Evolutionary conservation across 2,113 vertebrate species (phyloP).

Genomic region (Malurus elegans): DNA sequence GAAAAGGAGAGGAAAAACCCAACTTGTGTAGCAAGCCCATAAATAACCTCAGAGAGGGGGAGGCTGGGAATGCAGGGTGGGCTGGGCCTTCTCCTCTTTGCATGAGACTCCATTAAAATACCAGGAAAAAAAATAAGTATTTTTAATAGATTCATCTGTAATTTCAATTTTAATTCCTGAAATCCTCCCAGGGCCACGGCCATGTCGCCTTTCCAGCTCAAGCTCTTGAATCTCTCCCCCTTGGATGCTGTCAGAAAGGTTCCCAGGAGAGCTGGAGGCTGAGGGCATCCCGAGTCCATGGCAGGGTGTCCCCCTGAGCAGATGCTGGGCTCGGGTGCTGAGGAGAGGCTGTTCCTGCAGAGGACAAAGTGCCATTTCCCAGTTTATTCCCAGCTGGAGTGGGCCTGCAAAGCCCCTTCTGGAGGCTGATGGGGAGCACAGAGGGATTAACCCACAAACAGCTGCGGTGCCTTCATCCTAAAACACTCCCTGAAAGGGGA

Average conservation of each 20-base stretch:
- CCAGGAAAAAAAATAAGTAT: neutral
- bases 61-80: neutral
- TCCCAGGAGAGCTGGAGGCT: neutral
- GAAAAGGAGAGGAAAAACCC: neutral
- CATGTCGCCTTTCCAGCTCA: fast-evolving
- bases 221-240: neutral
- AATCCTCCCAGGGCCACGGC: neutral
- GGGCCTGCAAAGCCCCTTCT: neutral
- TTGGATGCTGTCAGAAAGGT: neutral
- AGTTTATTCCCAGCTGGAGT: neutral
- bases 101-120: neutral
- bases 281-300: neutral
- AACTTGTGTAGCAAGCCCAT: conserved; percentile 5
- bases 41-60: neutral
- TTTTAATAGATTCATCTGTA: neutral
- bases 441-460: conserved; percentile 32
- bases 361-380: neutral
- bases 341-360: neutral
- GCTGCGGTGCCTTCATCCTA: conserved; percentile 40
- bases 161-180: neutral
- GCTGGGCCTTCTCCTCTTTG: neutral
- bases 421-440: neutral
- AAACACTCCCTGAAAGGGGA: conserved; percentile 57
- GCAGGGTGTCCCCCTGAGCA: neutral
- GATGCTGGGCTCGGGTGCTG: neutral